Evolutionary conservation across 2,888 invertebrate genomes (phyloP).

Genomic region (Melinaea menophilus): DNA sequence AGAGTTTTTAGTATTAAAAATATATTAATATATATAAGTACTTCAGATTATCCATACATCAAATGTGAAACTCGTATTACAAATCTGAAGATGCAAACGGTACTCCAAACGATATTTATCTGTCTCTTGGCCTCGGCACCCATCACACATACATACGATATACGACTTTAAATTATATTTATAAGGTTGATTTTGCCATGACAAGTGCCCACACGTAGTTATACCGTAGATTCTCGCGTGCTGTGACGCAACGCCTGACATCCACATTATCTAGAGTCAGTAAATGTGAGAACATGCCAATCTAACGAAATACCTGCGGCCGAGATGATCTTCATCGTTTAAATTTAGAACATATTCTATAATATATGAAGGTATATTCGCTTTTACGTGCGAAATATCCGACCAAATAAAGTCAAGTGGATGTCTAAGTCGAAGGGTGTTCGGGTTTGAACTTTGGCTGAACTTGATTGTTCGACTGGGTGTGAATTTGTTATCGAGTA

Average conservation of each 20-base stretch:
- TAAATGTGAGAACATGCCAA: slow-evolving; percentile 28
- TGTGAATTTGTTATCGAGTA: neutral
- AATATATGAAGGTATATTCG: neutral
- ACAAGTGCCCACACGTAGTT: slow-evolving; percentile 17
- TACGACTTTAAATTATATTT: slow-evolving; percentile 10
- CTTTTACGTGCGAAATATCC: neutral
- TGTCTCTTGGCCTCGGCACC: slow-evolving; percentile 59
- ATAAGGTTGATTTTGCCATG: slow-evolving; percentile 35
- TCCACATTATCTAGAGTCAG: slow-evolving; percentile 27
- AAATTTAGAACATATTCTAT: neutral
- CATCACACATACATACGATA: slow-evolving; percentile 41
- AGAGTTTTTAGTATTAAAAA: no score
- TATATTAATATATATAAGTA: no score
- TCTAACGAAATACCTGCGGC: slow-evolving; percentile 17
- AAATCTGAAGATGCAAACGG: slow-evolving; percentile 30
- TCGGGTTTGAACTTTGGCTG: neutral
- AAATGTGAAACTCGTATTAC: slow-evolving; percentile 8
- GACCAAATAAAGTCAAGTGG: slow-evolving; percentile 3
- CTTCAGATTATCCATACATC: neutral
- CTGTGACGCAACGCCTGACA: slow-evolving; percentile 48
- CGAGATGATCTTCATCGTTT: neutral
- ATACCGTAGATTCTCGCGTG: slow-evolving; percentile 44
- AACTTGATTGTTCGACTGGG: neutral
- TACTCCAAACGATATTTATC: slow-evolving; percentile 54
- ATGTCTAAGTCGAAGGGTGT: neutral